phyloP scores from a whole-genome alignment of 1,140 invertebrate species.

The Drosophila elegans region DNA sequence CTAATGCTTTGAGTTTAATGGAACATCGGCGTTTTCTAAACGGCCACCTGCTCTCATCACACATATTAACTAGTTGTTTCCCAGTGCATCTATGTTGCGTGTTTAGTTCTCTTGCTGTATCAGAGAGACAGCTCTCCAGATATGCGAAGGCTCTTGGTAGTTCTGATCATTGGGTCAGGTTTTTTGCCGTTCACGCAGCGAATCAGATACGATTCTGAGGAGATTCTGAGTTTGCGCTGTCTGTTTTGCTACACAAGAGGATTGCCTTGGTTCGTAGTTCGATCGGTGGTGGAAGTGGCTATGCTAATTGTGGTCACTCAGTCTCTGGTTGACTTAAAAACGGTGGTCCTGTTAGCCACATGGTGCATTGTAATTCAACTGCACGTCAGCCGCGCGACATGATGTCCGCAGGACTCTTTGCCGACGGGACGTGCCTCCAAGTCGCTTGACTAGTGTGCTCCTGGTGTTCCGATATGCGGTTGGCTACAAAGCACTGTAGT shows the following conservation, averaged over 20 bases:
- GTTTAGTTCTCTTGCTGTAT: too few relatives aligned
- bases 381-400: not conserved
- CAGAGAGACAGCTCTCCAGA: too few relatives aligned
- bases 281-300: not conserved
- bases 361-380: not conserved
- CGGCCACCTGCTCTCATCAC: conserved; percentile 8
- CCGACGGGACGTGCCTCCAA: not conserved
- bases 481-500: too few relatives aligned
- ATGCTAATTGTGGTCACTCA: not conserved
- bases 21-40: not conserved
- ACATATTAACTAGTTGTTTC: not conserved
- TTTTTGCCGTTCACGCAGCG: too few relatives aligned
- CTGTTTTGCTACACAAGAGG: not conserved
- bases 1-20: too few relatives aligned
- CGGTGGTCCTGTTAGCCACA: not conserved
- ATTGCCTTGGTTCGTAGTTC: not conserved
- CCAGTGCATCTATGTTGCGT: too few relatives aligned
- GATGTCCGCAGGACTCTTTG: not conserved
- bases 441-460: not conserved
- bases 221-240: not conserved
- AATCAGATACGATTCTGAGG: too few relatives aligned
- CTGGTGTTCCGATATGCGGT: not conserved
- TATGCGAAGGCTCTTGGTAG: too few relatives aligned
- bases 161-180: too few relatives aligned
- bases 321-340: not conserved